Evolutionary conservation across 35 echinoderm and acorn worm species (phyloP), one percentile per base, ranked within the genome.

Genomic region (Eucidaris tribuloides): DNA sequence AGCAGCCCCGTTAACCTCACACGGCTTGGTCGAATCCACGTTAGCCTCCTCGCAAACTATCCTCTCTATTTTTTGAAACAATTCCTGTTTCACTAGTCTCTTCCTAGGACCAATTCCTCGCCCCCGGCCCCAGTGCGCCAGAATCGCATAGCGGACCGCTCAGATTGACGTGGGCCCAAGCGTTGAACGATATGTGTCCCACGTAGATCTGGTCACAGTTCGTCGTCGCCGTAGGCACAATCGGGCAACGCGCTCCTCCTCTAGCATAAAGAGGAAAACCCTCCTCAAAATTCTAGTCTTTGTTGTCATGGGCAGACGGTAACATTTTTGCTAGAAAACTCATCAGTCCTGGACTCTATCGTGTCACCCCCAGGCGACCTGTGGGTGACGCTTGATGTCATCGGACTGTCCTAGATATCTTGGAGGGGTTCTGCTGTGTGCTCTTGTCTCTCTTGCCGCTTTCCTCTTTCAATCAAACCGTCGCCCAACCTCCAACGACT

Each of bases 151-250:
- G 68, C 24, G 68, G 68, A 22, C 44, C 68, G 44, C 38, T 74
- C 35, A 74, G 20, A 19, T 74, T 74, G 22, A 74, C 68, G 7
- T 36, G 38, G 9, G 35, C 71, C n/a, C n/a, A n/a, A 34, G 60
- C 58, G 31, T 88, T 55, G 57, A 79, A 79, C 19, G 77, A 80
- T 18, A 88, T 88, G 36, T 88, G 80, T 3, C 85, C 85, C 2
- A 32, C 77, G 40, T 88, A 88, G 34, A 81, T 64, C 61, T 88
- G 58, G 60, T 88, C 85, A 68, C 85, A 88, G 43, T 65, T 78
- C 4, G 58, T 48, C 23, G 85, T 88, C n/a, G n/a, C n/a, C n/a
- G n/a, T n/a, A n/a, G n/a, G n/a, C n/a, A n/a, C n/a, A n/a, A n/a
- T n/a, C n/a, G n/a, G n/a, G n/a, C n/a, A n/a, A n/a, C n/a, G n/a